A percentile compares a stretch with the other conserved stretches of the same genome.
Conservation (phyloP, 1,140 invertebrate genomes). For the Drosophila melanogaster region Release_6_plus_ISO1_MT NT_037436.4:6855001-6855500, state of each 20-base stretch:
- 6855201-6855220: constrained; percentile 80
- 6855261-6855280: constrained; percentile 73
- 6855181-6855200: constrained; percentile 85
- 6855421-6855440: constrained; percentile 75
- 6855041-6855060: constrained; percentile 58
- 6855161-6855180: constrained; percentile 56
- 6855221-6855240: constrained; percentile 24
- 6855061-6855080: constrained; percentile 77
- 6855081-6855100: constrained; percentile 76
- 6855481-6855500: constrained; percentile 19
- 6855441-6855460: constrained; percentile 70
- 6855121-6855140: constrained; percentile 43
- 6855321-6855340: constrained; percentile 76
- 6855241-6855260: constrained; percentile 25
- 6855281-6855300: constrained; percentile 84
- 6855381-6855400: constrained; percentile 44
- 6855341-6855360: neutral
- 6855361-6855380: constrained; percentile 12
- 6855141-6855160: neutral
- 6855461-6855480: constrained; percentile 46
- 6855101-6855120: constrained; percentile 84
- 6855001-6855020: constrained; percentile 71
- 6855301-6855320: constrained; percentile 83
- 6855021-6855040: constrained; percentile 75
- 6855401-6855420: constrained; percentile 69